Conservation (phyloP, 2,888 invertebrate genomes). For the Perizoma flavofasciatum region DNA sequence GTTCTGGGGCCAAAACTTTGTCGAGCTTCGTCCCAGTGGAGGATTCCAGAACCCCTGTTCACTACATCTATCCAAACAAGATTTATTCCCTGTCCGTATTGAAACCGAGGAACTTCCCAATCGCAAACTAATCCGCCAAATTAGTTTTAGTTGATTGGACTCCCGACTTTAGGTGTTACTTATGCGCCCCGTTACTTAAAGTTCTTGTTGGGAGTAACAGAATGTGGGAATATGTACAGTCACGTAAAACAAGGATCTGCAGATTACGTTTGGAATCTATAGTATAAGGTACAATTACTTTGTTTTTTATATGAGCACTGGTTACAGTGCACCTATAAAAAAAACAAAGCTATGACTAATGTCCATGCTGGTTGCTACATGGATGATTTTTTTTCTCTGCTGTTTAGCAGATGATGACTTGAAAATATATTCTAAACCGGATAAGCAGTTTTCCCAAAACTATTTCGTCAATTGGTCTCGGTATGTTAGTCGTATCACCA, state of each 20-base stretch:
- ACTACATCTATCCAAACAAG: constrained; percentile 19
- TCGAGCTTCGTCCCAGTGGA: background rate
- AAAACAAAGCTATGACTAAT: too few species aligned
- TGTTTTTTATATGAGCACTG: too few species aligned
- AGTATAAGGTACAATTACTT: too few species aligned
- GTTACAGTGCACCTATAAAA: too few species aligned
- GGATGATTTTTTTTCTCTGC: too few species aligned
- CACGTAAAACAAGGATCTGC: background rate
- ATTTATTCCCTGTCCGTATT: constrained; percentile 16
- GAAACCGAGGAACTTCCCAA: constrained; percentile 24
- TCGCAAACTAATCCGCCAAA: constrained; percentile 30
- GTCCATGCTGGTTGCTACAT: too few species aligned
- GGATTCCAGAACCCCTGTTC: background rate
- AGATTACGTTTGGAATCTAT: too few species aligned
- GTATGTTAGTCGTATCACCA: too few species aligned
- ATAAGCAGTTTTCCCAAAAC: too few species aligned
- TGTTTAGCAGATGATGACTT: too few species aligned
- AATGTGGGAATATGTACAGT: constrained; percentile 1
- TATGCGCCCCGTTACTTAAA: constrained; percentile 17
- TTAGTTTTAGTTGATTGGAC: constrained; percentile 33
- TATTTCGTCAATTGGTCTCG: too few species aligned
- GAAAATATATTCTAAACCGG: too few species aligned
- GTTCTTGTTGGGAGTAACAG: background rate
- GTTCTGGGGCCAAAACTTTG: background rate
- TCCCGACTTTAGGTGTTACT: constrained; percentile 26